A percentile compares a stretch with the other conserved stretches of the same genome.
Evolutionary conservation across 2,888 invertebrate genomes (phyloP).

Genomic region (Leptothorax acervorum): DNA sequence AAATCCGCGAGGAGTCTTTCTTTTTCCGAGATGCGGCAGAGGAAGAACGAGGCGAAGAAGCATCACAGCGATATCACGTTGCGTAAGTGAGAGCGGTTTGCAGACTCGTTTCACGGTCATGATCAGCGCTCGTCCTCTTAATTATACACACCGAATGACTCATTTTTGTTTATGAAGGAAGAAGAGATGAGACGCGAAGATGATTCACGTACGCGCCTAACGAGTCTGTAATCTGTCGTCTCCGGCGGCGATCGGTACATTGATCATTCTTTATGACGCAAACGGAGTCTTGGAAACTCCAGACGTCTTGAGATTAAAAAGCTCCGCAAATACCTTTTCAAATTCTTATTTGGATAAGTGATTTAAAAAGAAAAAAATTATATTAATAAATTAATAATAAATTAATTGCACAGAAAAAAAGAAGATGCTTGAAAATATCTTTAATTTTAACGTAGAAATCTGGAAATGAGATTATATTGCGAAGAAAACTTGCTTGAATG

Average conservation of each 20-base stretch:
- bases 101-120: conserved; percentile 74
- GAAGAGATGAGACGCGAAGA: conserved; percentile 25
- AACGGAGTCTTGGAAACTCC: background rate
- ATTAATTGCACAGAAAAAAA: background rate
- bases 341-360: background rate
- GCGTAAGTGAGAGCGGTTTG: conserved; percentile 34
- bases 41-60: conserved; percentile 36
- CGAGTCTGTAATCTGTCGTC: background rate
- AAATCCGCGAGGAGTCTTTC: background rate
- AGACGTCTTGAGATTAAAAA: background rate
- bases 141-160: conserved; percentile 66
- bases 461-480: no score
- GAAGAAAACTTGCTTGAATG: no score
- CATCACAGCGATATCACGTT: conserved; percentile 31
- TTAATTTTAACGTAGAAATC: no score
- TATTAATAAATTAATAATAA: background rate
- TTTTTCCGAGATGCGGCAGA: background rate
- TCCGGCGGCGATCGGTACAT: background rate
- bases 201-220: conserved; percentile 20
- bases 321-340: background rate
- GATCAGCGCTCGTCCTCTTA: conserved; percentile 78
- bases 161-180: conserved; percentile 60
- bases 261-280: background rate
- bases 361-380: background rate
- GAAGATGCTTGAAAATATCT: no score